phyloP scores from a whole-genome alignment of 2,888 invertebrate genomes.

The Drosophila meridionalis region DNA sequence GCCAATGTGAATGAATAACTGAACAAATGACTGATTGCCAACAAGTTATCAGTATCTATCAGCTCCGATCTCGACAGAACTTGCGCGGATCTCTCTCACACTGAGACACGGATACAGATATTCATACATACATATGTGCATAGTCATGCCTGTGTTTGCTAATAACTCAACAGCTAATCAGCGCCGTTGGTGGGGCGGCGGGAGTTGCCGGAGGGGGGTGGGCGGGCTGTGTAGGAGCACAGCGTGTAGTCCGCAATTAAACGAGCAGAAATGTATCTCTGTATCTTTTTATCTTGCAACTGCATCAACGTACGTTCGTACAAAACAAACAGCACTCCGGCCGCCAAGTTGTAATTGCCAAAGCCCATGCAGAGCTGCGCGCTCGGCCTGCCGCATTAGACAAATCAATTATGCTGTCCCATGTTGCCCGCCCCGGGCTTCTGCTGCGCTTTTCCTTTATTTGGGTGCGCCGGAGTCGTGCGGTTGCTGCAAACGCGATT shows the following conservation, averaged over 20 bases:
- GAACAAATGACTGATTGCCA: slow-evolving; percentile 70
- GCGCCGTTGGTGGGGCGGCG: slow-evolving; percentile 34
- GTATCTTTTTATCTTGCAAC: slow-evolving; percentile 68
- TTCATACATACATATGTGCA: not conserved
- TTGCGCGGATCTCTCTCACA: slow-evolving; percentile 32
- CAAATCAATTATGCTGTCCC: slow-evolving; percentile 72
- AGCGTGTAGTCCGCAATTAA: slow-evolving; percentile 75
- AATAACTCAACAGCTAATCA: slow-evolving; percentile 82
- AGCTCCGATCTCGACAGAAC: slow-evolving; percentile 44
- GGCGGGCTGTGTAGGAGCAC: slow-evolving; percentile 24
- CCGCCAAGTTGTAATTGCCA: slow-evolving; percentile 58
- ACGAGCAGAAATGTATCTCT: slow-evolving; percentile 77
- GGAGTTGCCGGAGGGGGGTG: not conserved
- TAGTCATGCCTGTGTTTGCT: slow-evolving; percentile 74
- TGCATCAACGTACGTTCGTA: slow-evolving; percentile 51
- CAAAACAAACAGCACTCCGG: slow-evolving; percentile 51
- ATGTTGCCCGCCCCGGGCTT: slow-evolving; percentile 2
- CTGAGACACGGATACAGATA: not conserved
- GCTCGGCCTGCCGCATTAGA: slow-evolving; percentile 62
- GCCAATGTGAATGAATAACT: slow-evolving; percentile 55
- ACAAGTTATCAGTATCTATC: slow-evolving; percentile 47
- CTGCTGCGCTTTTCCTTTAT: slow-evolving; percentile 3
- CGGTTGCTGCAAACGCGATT: slow-evolving; percentile 12
- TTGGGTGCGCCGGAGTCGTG: slow-evolving; percentile 44
- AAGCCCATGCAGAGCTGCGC: slow-evolving; percentile 55